Base-by-base conservation (phyloP, 2,888 invertebrate genomes). In the Andricus quercusramuli region DNA sequence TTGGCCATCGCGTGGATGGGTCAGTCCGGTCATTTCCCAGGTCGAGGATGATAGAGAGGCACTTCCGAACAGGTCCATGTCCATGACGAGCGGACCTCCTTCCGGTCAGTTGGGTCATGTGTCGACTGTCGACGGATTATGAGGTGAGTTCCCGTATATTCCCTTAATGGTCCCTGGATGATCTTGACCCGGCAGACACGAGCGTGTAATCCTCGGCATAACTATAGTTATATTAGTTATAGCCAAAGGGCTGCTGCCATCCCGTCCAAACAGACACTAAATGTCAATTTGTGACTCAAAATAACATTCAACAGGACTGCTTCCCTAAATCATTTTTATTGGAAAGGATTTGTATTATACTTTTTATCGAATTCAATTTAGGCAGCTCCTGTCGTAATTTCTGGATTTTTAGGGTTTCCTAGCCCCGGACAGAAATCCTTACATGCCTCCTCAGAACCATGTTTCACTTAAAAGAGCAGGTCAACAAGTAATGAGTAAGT, bases 101-200 rank as follows among this genome's bases (percentile, higher is more conserved):
- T 88, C 90, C 86, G 87, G 91, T 90, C 88, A 88, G 88, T 83
- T 80, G 87, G 90, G 90, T 90, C 90, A 87, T 87, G 84, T 83
- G 88, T 87, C 89, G 86, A 86, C 86, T 83, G 88, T 87, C 88
- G 86, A 85, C 86, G 89, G 89, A 90, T 89, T 89, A 89, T 84
- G 81, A 90, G 90, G 82, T 85, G 88, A 86, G 88, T 86, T 86
- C 88, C 87, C 86, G 41, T 64, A 78, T 64, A 67, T 67, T 67
- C 41, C 79, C 81, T 86, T 88, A 89, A 90, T 90, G 88, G 88
- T 86, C 84, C 77, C 85, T 86, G 88, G 85, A 84, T 77, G 89
- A 88, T 89, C 90, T 89, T 88, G 89, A 91, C 91, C 90, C 90
- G 88, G 86, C 86, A 88, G 88, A 89, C 90, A 89, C 90, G 90